These are phyloP conservation scores for Sthenelais limicola DNA, from an alignment of 2,888 invertebrate species.

Conservation along the genomic window DNA sequence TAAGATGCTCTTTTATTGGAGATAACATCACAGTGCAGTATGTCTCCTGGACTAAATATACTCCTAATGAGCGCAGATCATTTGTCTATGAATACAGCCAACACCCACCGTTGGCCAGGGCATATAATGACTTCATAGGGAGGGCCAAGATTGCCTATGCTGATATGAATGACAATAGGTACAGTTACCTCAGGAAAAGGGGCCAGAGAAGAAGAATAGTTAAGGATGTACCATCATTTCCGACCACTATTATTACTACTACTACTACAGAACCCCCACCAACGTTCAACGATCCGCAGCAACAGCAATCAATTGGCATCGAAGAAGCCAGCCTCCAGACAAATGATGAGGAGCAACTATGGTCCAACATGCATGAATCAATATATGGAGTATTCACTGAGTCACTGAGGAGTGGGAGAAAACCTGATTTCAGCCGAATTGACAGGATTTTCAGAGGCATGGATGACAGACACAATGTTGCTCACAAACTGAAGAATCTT, in stretches of 20 bases:
- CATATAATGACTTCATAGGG: conserved; percentile 35
- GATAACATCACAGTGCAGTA: conserved; percentile 36
- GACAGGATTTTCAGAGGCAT: conserved; percentile 8
- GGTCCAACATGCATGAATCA: conserved; percentile 29
- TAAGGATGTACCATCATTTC: no score
- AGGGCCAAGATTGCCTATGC: conserved; percentile 10
- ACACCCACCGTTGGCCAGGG: conserved; percentile 19
- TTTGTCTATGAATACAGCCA: conserved; percentile 40
- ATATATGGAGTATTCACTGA: conserved; percentile 15
- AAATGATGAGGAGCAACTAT: background rate
- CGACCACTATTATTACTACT: no score
- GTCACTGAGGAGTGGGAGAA: background rate
- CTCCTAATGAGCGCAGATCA: background rate
- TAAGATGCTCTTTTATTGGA: conserved; percentile 34
- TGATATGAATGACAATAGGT: conserved; percentile 23
- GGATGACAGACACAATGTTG: conserved; percentile 15
- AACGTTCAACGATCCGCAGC: background rate
- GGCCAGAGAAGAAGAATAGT: no score
- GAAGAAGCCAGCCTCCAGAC: background rate
- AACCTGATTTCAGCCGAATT: conserved; percentile 4
- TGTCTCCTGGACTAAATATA: conserved; percentile 34
- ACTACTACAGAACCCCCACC: background rate
- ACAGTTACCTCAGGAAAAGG: background rate
- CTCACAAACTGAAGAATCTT: conserved; percentile 2
- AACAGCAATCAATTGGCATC: no score